phyloP scores from a whole-genome alignment of 2,888 invertebrate genomes.

The Nomada hirtipes region DNA sequence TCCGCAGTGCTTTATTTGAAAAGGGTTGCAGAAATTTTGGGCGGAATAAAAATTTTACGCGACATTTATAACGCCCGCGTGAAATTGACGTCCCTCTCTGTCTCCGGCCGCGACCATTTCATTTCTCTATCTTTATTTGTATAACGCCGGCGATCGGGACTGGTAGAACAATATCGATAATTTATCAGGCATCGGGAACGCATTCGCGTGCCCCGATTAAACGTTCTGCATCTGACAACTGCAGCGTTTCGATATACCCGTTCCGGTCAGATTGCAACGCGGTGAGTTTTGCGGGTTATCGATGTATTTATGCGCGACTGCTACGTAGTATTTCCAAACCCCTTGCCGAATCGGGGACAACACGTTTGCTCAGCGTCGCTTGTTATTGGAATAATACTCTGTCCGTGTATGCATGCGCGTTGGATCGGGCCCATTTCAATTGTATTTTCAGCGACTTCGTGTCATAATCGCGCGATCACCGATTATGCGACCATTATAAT shows the following conservation, averaged over 20 bases:
- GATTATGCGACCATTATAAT: background rate
- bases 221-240: conserved; percentile 58
- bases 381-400: conserved; percentile 28
- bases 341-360: background rate
- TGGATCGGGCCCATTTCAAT: background rate
- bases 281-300: conserved; percentile 54
- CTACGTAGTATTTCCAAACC: conserved; percentile 16
- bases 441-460: conserved; percentile 6
- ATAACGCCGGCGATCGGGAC: background rate
- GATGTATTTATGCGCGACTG: conserved; percentile 51
- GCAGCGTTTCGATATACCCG: conserved; percentile 28
- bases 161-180: conserved; percentile 54
- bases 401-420: conserved; percentile 1
- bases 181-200: conserved; percentile 60
- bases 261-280: conserved; percentile 47
- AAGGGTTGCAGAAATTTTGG: conserved; percentile 18
- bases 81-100: background rate
- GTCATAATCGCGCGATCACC: background rate
- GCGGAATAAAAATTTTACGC: conserved; percentile 30
- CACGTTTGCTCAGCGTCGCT: conserved; percentile 26
- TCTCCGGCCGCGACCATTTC: background rate
- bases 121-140: too few relatives aligned
- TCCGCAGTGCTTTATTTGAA: conserved; percentile 21
- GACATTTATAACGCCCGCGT: background rate
- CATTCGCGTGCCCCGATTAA: conserved; percentile 58